Conservation (phyloP, 2,888 invertebrate genomes). For the Pollenia amentaria region DNA sequence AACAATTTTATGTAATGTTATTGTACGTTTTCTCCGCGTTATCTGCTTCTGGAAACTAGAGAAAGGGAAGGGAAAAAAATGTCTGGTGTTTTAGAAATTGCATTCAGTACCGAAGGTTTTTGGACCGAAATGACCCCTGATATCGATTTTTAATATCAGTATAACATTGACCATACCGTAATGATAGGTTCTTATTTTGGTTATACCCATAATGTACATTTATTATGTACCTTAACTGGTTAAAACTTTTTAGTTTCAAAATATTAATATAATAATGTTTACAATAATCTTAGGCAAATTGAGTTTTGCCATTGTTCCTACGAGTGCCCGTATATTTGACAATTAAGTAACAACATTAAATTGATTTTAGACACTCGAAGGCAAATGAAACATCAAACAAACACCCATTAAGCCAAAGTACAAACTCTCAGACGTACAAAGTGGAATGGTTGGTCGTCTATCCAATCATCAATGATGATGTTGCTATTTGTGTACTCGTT, state of each 20-base stretch:
- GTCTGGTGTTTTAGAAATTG: too few relatives aligned
- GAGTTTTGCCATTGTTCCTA: constrained; percentile 39
- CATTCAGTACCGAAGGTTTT: too few relatives aligned
- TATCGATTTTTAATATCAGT: too few relatives aligned
- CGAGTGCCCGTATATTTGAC: constrained; percentile 40
- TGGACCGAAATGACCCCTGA: too few relatives aligned
- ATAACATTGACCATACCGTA: too few relatives aligned
- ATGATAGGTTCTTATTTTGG: too few relatives aligned
- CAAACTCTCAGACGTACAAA: neutral
- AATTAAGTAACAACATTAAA: constrained; percentile 49
- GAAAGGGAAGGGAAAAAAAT: too few relatives aligned
- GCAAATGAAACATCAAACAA: constrained; percentile 44
- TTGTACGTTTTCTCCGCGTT: too few relatives aligned
- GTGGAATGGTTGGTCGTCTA: constrained; percentile 9
- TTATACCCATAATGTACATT: neutral
- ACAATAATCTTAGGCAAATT: constrained; percentile 51
- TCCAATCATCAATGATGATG: neutral
- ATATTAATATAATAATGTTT: constrained; percentile 41
- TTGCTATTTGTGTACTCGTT: constrained; percentile 9
- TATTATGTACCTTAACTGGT: neutral
- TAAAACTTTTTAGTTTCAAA: constrained; percentile 15
- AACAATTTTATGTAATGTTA: too few relatives aligned
- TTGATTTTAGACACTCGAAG: constrained; percentile 58
- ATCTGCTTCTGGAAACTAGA: too few relatives aligned
- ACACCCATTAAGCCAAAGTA: constrained; percentile 28